A percentile compares a stretch with the other conserved stretches of the same genome.
These are phyloP conservation scores for Sardinella longiceps DNA, from an alignment of 2,797 vertebrate genomes.

Conservation along the genomic window DNA sequence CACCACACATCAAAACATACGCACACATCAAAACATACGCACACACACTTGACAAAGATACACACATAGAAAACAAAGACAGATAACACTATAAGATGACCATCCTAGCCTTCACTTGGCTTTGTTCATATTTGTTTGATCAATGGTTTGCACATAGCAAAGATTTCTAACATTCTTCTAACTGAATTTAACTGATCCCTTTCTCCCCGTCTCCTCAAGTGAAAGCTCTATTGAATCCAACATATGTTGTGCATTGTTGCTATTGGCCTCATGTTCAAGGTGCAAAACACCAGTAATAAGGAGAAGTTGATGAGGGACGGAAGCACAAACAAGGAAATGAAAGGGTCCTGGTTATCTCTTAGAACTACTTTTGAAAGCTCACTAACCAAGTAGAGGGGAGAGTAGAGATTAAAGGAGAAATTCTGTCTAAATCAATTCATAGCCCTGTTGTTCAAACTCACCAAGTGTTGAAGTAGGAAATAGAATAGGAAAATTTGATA, in stretches of 20 bases:
- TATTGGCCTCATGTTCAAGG: neutral
- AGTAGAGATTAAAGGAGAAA: too few relatives aligned
- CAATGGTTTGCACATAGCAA: neutral
- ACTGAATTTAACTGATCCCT: neutral
- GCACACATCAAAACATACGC: neutral
- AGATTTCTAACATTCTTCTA: neutral
- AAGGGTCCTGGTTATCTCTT: neutral
- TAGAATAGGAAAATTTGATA: too few relatives aligned
- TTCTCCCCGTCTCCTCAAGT: neutral
- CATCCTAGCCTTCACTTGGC: neutral
- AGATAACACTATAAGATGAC: neutral
- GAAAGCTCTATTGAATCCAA: neutral
- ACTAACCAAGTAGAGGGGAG: neutral
- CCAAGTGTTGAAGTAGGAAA: too few relatives aligned
- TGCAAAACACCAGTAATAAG: neutral
- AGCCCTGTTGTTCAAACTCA: too few relatives aligned
- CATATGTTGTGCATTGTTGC: neutral
- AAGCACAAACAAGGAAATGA: neutral
- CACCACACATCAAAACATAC: neutral
- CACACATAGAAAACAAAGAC: neutral
- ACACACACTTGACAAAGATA: too few relatives aligned
- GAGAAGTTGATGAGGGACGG: neutral
- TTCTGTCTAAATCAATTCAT: too few relatives aligned
- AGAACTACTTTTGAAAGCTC: neutral
- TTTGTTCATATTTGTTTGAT: neutral